phyloP scores from a whole-genome alignment of 2,888 invertebrate species.

The Lamproptera curius region DNA sequence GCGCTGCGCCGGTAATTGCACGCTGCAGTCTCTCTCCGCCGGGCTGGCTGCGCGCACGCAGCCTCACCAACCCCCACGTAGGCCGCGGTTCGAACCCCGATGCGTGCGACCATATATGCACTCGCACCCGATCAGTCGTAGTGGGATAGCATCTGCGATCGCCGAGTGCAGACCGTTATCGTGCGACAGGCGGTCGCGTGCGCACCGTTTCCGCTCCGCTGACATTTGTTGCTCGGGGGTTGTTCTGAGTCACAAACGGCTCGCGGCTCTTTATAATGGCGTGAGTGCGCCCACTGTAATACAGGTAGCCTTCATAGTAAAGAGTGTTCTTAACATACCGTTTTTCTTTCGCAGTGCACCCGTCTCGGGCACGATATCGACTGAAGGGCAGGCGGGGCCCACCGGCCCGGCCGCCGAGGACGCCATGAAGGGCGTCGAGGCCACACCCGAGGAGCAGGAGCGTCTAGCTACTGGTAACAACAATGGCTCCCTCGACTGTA shows the following conservation, averaged over 20 bases:
- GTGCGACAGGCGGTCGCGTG: slow-evolving; percentile 58
- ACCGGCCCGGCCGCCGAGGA: slow-evolving; percentile 58
- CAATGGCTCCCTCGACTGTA: slow-evolving; percentile 88
- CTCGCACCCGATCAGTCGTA: slow-evolving; percentile 33
- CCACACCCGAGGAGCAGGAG: slow-evolving; percentile 72
- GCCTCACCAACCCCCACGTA: slow-evolving; percentile 42
- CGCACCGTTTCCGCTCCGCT: slow-evolving; percentile 42
- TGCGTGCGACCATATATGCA: slow-evolving; percentile 45
- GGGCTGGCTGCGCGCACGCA: slow-evolving; percentile 73
- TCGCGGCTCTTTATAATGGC: slow-evolving; percentile 54
- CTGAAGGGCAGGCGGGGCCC: slow-evolving; percentile 59
- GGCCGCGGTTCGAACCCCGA: slow-evolving; percentile 33
- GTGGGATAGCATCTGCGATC: slow-evolving; percentile 38
- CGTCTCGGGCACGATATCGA: slow-evolving; percentile 50
- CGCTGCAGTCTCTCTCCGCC: slow-evolving; percentile 66
- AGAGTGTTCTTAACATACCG: slow-evolving; percentile 26
- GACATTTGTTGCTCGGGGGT: slow-evolving; percentile 23
- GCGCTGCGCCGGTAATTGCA: slow-evolving; percentile 56
- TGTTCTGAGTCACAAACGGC: slow-evolving; percentile 20
- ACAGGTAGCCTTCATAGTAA: slow-evolving; percentile 15
- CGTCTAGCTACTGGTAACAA: slow-evolving; percentile 74
- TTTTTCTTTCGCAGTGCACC: slow-evolving; percentile 62
- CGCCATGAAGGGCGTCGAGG: slow-evolving; percentile 73
- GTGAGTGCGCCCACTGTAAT: slow-evolving; percentile 45
- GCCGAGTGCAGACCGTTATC: slow-evolving; percentile 48